Conservation (phyloP, 2,113 vertebrate genomes). For the Brachyhypopomus gauderio region DNA sequence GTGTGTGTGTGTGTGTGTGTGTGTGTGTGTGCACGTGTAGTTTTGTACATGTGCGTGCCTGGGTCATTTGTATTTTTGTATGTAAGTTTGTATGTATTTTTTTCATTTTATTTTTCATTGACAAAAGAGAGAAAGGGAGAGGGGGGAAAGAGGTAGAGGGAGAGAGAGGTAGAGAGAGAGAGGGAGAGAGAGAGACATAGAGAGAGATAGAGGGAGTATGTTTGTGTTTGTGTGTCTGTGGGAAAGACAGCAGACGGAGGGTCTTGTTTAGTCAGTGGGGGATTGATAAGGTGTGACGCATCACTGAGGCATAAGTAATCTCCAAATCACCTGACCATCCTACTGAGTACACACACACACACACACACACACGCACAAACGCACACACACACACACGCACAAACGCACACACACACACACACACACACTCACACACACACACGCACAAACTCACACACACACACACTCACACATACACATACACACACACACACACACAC, state of each 20-base stretch:
- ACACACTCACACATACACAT: too few relatives aligned
- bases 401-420: not conserved
- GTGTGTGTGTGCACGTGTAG: not conserved
- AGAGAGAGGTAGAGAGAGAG: too few relatives aligned
- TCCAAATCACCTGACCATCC: slow-evolving; percentile 38
- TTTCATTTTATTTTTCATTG: too few relatives aligned
- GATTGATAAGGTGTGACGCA: slow-evolving; percentile 41
- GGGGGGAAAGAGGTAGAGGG: not conserved
- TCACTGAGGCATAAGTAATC: slow-evolving; percentile 47
- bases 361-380: slow-evolving; percentile 15
- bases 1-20: not conserved
- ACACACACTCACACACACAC: not conserved
- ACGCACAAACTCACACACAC: too few relatives aligned
- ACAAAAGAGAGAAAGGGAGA: too few relatives aligned
- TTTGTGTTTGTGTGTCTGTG: not conserved
- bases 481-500: too few relatives aligned
- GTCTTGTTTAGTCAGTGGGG: slow-evolving; percentile 44
- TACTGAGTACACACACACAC: slow-evolving; percentile 33
- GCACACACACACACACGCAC: slow-evolving; percentile 10
- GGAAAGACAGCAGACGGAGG: slow-evolving; percentile 26
- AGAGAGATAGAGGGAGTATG: not conserved
- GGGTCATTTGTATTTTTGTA: too few relatives aligned
- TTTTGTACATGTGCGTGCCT: not conserved
- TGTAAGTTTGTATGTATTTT: not conserved
- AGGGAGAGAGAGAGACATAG: not conserved